Percentiles rank a stretch among this genome's conserved stretches.
phyloP scores from a whole-genome alignment of 2,797 vertebrate genomes.

The Craterocephalus amniculus region DNA sequence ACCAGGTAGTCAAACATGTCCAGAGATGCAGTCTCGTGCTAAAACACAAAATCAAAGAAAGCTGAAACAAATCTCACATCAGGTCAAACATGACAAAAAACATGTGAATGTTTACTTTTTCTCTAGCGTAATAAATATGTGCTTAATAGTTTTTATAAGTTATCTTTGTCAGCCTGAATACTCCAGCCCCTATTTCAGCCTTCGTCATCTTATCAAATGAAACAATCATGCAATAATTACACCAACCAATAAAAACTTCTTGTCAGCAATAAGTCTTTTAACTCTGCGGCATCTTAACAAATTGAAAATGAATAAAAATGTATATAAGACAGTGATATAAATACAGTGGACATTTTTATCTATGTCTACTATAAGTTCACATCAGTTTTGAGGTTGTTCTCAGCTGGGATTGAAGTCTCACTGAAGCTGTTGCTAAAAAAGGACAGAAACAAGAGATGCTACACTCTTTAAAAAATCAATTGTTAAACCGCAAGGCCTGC shows the following conservation, averaged over 20 bases:
- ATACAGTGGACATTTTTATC: background rate
- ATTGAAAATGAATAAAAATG: background rate
- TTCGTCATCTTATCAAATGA: background rate
- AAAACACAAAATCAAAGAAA: conserved; percentile 50
- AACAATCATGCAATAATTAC: background rate
- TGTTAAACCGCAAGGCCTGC: background rate
- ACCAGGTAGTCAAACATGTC: conserved; percentile 95
- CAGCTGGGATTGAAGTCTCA: background rate
- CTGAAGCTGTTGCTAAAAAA: background rate
- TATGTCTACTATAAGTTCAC: background rate
- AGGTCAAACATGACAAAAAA: background rate
- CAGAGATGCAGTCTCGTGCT: conserved; percentile 91
- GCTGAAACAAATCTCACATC: conserved; percentile 26
- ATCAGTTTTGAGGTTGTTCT: background rate
- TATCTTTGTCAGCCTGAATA: conserved; percentile 20
- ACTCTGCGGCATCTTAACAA: background rate
- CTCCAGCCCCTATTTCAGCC: background rate
- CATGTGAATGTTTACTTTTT: conserved; percentile 1
- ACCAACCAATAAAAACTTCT: background rate
- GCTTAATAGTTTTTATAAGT: conserved; percentile 26
- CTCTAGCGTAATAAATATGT: background rate
- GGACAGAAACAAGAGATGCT: background rate
- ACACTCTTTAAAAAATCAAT: background rate
- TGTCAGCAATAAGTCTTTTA: background rate
- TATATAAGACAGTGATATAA: background rate